Evolutionary conservation across 2,113 vertebrate species (phyloP).

Genomic region (Cromileptes altivelis): DNA sequence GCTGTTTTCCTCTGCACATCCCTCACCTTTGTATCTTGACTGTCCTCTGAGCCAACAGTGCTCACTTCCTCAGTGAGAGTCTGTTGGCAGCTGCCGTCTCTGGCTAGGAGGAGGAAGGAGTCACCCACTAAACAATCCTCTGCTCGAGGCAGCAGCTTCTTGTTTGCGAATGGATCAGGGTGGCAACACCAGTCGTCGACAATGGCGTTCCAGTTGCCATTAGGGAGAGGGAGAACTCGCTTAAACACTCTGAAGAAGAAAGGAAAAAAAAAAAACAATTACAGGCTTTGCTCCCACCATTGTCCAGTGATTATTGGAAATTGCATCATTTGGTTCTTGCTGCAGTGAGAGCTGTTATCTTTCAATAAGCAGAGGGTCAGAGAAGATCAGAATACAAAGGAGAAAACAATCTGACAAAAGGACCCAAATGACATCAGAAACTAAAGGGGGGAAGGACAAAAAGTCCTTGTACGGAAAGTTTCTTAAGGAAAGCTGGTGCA

Average conservation of each 20-base stretch:
- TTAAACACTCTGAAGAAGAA: constrained; percentile 86
- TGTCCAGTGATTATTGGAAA: constrained; percentile 1
- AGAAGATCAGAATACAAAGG: background rate
- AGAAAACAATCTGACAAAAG: too few species aligned
- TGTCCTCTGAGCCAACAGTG: constrained; percentile 40
- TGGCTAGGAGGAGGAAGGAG: constrained; percentile 89
- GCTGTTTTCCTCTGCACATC: background rate
- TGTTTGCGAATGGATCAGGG: constrained; percentile 91
- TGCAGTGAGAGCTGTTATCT: background rate
- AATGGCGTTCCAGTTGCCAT: constrained; percentile 92
- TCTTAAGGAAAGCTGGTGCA: background rate
- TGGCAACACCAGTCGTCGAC: constrained; percentile 99
- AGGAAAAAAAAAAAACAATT: constrained; percentile 10
- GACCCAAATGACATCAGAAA: too few species aligned
- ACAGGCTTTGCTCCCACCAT: background rate
- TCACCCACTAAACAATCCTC: constrained; percentile 94
- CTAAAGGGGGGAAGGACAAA: too few species aligned
- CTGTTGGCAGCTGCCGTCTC: constrained; percentile 74
- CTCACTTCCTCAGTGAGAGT: constrained; percentile 72
- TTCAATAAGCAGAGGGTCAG: background rate
- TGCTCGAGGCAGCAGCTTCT: constrained; percentile 86
- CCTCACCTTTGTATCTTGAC: constrained; percentile 76
- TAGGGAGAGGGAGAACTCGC: constrained; percentile 93
- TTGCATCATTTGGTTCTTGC: background rate
- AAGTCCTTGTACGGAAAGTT: background rate